Conservation (phyloP, 2,797 vertebrate species). For the Semotilus atromaculatus region DNA sequence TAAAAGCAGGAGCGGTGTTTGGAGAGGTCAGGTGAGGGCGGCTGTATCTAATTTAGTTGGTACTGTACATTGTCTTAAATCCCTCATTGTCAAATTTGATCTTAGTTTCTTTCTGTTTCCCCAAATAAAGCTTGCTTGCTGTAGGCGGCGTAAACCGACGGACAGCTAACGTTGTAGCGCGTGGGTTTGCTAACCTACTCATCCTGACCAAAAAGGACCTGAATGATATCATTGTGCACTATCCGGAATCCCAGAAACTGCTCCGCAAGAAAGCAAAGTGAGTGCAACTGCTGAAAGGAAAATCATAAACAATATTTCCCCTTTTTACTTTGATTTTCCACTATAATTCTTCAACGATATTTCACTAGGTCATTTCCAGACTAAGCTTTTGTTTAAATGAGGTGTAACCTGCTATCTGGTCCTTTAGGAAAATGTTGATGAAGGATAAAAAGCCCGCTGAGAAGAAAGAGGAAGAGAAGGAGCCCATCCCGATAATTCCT, state of each 20-base stretch:
- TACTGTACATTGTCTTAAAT: background rate
- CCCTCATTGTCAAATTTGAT: background rate
- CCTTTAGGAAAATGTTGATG: constrained; percentile 89
- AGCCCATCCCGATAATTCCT: constrained; percentile 74
- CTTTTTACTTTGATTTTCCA: background rate
- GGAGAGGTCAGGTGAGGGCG: constrained; percentile 92
- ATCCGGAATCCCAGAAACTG: constrained; percentile 96
- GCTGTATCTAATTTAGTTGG: background rate
- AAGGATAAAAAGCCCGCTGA: constrained; percentile 84
- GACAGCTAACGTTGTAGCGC: constrained; percentile 93
- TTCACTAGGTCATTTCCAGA: background rate
- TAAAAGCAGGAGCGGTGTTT: constrained; percentile 93
- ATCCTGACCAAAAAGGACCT: constrained; percentile 97
- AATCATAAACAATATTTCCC: background rate
- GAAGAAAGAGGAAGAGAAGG: constrained; percentile 73
- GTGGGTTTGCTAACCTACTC: constrained; percentile 96
- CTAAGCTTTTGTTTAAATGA: background rate
- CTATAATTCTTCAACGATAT: background rate
- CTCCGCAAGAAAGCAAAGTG: constrained; percentile 96
- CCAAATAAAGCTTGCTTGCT: constrained; percentile 84
- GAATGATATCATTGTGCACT: constrained; percentile 94
- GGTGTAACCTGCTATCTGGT: background rate
- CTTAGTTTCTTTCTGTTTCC: constrained; percentile 33
- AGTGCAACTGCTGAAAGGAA: background rate
- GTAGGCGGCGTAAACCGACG: constrained; percentile 93